Evolutionary conservation across 2,888 invertebrate genomes (phyloP).

Genomic region (Eustalomyia histrio): DNA sequence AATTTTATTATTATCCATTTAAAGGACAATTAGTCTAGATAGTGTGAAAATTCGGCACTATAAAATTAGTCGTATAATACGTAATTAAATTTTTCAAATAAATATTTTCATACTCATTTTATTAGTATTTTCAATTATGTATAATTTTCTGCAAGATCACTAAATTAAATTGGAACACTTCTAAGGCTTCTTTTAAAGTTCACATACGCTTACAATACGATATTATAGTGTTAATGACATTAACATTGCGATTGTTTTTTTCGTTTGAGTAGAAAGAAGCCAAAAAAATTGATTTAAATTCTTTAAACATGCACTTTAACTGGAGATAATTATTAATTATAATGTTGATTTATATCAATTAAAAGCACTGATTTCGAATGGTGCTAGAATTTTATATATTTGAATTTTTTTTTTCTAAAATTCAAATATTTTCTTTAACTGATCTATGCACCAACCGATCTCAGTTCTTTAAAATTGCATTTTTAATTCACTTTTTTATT

Average conservation of each 20-base stretch:
- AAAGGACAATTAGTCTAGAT: too few species aligned
- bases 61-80: too few species aligned
- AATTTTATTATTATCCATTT: too few species aligned
- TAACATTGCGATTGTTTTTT: conserved; percentile 32
- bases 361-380: conserved; percentile 71
- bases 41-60: too few species aligned
- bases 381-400: conserved; percentile 68
- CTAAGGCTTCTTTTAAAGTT: conserved; percentile 58
- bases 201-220: conserved; percentile 16
- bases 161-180: conserved; percentile 56
- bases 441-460: conserved; percentile 71
- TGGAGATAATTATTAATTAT: conserved; percentile 1
- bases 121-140: too few species aligned
- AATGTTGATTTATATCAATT: conserved; percentile 63
- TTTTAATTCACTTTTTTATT: background rate
- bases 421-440: conserved; percentile 54
- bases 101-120: too few species aligned
- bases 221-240: conserved; percentile 55
- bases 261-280: conserved; percentile 44
- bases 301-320: conserved; percentile 15
- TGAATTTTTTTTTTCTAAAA: conserved; percentile 29
- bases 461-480: conserved; percentile 69
- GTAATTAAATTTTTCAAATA: too few species aligned
- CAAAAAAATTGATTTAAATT: conserved; percentile 36
- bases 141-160: conserved; percentile 3